phyloP scores from a whole-genome alignment of 2,113 vertebrate genomes.

The Perca flavescens region DNA sequence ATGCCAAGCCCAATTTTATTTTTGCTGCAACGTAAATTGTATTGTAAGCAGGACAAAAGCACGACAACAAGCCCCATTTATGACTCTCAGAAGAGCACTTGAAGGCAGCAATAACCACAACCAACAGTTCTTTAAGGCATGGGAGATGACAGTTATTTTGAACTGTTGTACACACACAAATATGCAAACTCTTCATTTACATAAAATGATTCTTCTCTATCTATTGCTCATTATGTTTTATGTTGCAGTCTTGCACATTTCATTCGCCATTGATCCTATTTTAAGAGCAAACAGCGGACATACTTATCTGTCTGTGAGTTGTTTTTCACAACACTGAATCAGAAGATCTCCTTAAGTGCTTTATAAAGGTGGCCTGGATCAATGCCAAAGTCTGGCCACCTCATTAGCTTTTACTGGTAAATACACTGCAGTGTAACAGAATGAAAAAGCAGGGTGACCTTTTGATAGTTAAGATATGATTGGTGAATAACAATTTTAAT shows the following conservation, averaged over 20 bases:
- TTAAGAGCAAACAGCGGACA: not conserved
- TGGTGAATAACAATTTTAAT: no score
- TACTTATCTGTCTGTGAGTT: not conserved
- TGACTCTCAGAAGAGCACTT: not conserved
- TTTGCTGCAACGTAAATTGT: not conserved
- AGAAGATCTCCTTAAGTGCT: constrained; percentile 36
- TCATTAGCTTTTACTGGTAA: constrained; percentile 30
- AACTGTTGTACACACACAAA: not conserved
- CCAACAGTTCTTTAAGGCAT: not conserved
- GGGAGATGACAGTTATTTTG: not conserved
- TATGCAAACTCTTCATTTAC: not conserved
- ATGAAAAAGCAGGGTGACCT: not conserved
- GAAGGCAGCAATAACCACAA: not conserved
- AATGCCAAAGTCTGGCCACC: constrained; percentile 44
- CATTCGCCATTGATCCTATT: not conserved
- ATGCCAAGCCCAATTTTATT: not conserved
- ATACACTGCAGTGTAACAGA: not conserved
- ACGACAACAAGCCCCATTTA: not conserved
- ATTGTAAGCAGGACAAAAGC: not conserved
- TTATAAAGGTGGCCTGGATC: constrained; percentile 25
- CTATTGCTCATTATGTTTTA: not conserved
- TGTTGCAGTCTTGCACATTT: not conserved
- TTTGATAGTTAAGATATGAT: not conserved
- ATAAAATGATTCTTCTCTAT: not conserved
- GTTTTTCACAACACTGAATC: constrained; percentile 16